Conservation (phyloP, 1,140 invertebrate species). For the Paralvinella palmiformis region DNA sequence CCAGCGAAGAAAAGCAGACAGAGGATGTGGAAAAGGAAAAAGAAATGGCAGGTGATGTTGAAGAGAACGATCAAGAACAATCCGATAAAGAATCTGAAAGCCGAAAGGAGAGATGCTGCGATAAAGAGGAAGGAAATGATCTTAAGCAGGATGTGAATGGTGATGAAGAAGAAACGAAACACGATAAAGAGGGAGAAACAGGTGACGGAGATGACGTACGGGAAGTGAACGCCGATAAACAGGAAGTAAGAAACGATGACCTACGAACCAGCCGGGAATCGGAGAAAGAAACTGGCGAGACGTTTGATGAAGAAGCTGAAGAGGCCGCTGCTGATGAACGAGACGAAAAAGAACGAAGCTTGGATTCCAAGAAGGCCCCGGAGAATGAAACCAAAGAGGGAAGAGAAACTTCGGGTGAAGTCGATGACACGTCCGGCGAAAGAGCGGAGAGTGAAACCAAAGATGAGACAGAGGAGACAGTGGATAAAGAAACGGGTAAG, state of each 20-base stretch:
- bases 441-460: too few species aligned
- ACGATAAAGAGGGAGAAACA: not conserved
- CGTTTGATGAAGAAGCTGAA: slow-evolving; percentile 11
- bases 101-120: slow-evolving; percentile 17
- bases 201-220: slow-evolving; percentile 24
- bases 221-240: slow-evolving; percentile 18
- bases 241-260: slow-evolving; percentile 27
- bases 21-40: too few species aligned
- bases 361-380: too few species aligned
- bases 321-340: slow-evolving; percentile 22
- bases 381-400: too few species aligned
- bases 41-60: too few species aligned
- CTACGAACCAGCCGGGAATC: slow-evolving; percentile 3
- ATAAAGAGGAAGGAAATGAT: slow-evolving; percentile 16
- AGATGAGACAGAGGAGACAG: too few species aligned
- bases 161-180: slow-evolving; percentile 5
- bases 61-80: too few species aligned
- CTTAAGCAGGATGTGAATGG: slow-evolving; percentile 14
- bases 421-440: too few species aligned
- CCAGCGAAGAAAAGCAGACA: too few species aligned
- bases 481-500: too few species aligned
- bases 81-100: slow-evolving; percentile 21
- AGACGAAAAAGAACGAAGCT: too few species aligned
- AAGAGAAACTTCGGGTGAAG: too few species aligned
- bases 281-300: slow-evolving; percentile 34